These are phyloP conservation scores for Brachypodius melanocephalos DNA, from an alignment of 2,113 vertebrate species.

Conservation along the genomic window DNA sequence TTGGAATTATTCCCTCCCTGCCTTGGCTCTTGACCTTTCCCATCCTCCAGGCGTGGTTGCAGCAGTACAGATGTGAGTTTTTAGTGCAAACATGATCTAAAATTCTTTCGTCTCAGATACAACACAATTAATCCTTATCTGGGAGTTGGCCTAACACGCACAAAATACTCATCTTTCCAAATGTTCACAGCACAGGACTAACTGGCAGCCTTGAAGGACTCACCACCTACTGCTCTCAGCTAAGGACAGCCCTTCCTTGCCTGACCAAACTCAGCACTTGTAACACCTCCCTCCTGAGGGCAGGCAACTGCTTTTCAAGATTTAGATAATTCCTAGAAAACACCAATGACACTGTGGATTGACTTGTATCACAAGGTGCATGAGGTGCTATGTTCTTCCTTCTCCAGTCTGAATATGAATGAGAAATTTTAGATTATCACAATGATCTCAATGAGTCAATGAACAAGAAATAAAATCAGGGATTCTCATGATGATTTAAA, in stretches of 20 bases:
- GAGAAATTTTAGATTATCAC: background rate
- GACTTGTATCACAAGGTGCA: background rate
- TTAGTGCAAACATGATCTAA: background rate
- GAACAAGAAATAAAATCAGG: background rate
- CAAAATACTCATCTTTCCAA: background rate
- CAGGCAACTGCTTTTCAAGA: background rate
- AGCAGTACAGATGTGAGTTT: background rate
- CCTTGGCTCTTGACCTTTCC: background rate
- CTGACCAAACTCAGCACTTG: background rate
- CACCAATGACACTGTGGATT: accelerated
- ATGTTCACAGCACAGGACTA: background rate
- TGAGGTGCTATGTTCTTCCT: background rate
- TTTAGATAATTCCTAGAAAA: background rate
- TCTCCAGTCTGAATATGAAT: background rate
- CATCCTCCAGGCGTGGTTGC: background rate
- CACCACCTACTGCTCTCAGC: background rate
- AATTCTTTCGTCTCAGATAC: background rate
- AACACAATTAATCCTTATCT: background rate
- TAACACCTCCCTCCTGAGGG: background rate
- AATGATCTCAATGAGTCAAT: background rate
- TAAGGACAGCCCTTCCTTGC: background rate
- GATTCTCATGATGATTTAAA: background rate
- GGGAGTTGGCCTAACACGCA: background rate
- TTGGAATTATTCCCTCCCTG: background rate
- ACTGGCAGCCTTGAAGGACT: background rate